phyloP scores from a whole-genome alignment of 2,113 vertebrate genomes.

The Heterotilapia buettikoferi region DNA sequence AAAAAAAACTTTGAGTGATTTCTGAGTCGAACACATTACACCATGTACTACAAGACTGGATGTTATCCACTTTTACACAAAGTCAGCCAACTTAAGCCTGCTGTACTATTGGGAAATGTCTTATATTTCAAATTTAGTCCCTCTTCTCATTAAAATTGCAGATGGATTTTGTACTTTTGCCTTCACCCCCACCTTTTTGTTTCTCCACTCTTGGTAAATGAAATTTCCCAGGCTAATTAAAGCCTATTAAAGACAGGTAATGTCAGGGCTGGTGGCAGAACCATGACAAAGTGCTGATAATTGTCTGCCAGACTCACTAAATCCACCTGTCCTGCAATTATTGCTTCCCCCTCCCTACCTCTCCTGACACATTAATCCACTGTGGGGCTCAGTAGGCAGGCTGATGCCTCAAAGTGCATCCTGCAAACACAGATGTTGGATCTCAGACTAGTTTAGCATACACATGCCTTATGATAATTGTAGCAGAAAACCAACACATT shows the following conservation, averaged over 20 bases:
- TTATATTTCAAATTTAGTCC: constrained; percentile 37
- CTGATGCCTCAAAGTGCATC: constrained; percentile 50
- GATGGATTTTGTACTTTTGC: constrained; percentile 31
- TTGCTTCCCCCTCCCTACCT: constrained; percentile 29
- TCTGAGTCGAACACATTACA: constrained; percentile 34
- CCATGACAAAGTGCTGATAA: constrained; percentile 79
- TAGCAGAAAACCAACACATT: background rate
- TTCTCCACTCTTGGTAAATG: constrained; percentile 60
- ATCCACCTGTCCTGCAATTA: constrained; percentile 74
- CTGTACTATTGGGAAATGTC: constrained; percentile 28
- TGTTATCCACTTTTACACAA: constrained; percentile 30
- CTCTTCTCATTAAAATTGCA: constrained; percentile 46
- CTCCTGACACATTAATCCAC: constrained; percentile 58
- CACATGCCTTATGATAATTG: constrained; percentile 4
- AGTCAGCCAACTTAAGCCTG: constrained; percentile 19
- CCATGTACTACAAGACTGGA: constrained; percentile 19
- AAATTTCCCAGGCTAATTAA: constrained; percentile 75
- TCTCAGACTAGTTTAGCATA: constrained; percentile 35
- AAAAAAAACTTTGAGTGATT: background rate
- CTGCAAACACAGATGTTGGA: constrained; percentile 43
- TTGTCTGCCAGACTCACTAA: constrained; percentile 77
- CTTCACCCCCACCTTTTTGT: constrained; percentile 31
- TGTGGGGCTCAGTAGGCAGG: background rate
- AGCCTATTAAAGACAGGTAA: constrained; percentile 75
- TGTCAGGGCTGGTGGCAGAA: constrained; percentile 71